Percentiles rank a stretch among this genome's conserved stretches.
phyloP scores from a whole-genome alignment of 2,113 vertebrate species.

The Pipra filicauda region DNA sequence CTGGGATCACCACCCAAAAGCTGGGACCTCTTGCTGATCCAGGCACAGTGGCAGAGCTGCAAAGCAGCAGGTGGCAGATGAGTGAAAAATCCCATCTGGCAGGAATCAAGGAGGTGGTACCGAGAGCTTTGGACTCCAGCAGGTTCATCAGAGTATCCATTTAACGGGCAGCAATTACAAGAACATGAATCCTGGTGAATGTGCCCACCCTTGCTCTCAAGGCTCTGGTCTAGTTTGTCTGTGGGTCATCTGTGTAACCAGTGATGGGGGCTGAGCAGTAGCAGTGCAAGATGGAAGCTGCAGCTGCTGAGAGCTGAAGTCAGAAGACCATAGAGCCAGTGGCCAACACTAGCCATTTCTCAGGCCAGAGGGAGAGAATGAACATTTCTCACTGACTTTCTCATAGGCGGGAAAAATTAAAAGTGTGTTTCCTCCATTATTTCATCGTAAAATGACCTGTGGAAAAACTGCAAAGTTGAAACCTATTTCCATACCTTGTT shows the following conservation, averaged over 20 bases:
- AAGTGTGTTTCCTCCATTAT: neutral
- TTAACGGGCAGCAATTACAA: neutral
- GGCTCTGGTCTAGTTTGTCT: neutral
- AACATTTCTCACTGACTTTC: neutral
- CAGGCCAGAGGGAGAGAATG: rapidly evolving
- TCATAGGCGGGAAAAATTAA: neutral
- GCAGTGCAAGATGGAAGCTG: neutral
- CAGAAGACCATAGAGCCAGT: neutral
- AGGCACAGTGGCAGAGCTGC: neutral
- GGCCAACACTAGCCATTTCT: neutral
- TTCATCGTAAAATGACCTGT: neutral
- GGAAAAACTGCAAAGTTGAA: neutral
- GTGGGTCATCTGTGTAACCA: neutral
- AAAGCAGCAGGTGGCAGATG: neutral
- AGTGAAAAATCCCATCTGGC: neutral
- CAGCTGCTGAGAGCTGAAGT: neutral
- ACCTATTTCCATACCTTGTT: neutral
- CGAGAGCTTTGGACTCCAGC: neutral
- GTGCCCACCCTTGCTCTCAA: neutral
- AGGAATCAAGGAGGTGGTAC: neutral
- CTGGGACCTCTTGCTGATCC: neutral
- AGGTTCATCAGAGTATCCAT: neutral
- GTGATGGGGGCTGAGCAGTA: neutral
- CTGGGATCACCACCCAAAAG: neutral
- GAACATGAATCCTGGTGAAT: neutral